Percentiles rank a stretch among this genome's conserved stretches.
Conservation (phyloP, 2,113 vertebrate genomes). For the Tympanuchus pallidicinctus region DNA sequence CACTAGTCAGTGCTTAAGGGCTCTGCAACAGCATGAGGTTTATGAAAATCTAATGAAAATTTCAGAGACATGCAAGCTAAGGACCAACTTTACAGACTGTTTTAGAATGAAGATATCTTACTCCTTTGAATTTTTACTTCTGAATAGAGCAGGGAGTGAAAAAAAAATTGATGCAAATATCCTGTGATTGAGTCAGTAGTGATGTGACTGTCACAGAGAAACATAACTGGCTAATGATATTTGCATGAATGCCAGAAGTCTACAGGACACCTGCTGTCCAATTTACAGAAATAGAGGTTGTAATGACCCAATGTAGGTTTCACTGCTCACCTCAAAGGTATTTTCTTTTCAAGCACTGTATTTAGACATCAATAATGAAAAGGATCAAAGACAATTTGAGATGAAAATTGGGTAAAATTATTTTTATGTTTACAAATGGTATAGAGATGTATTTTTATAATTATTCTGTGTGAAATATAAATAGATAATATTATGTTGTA, state of each 20-base stretch:
- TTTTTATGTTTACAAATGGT: neutral
- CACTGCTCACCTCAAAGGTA: slow-evolving; percentile 34
- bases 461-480: neutral
- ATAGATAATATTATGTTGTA: neutral
- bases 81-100: neutral
- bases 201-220: slow-evolving; percentile 57
- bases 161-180: slow-evolving; percentile 56
- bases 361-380: neutral
- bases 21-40: neutral
- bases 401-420: neutral
- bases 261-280: slow-evolving; percentile 68
- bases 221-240: slow-evolving; percentile 69
- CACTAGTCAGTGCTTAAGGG: neutral
- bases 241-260: slow-evolving; percentile 70
- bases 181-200: slow-evolving; percentile 34
- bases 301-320: slow-evolving; percentile 57
- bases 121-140: slow-evolving; percentile 27
- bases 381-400: neutral
- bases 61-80: neutral
- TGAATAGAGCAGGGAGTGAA: slow-evolving; percentile 16
- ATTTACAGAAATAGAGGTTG: slow-evolving; percentile 74
- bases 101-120: neutral
- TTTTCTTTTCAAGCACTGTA: neutral
- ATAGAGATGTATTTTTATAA: neutral
- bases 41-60: neutral